Evolutionary conservation across 2,888 invertebrate species (phyloP).

Genomic region (Bembecia ichneumoniformis): DNA sequence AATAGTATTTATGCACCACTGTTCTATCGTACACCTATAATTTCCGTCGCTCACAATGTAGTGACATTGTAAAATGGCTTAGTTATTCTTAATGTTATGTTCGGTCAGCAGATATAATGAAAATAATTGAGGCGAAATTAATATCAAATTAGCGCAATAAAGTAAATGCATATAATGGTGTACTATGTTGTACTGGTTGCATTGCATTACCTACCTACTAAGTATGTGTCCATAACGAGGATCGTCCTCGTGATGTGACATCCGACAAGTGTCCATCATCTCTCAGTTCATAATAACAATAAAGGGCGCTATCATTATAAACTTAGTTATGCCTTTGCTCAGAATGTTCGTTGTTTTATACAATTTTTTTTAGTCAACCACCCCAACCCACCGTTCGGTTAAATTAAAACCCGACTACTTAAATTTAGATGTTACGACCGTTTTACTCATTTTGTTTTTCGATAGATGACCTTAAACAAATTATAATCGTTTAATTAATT

Average conservation of each 20-base stretch:
- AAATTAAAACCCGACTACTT: too few species aligned
- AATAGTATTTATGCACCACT: conserved; percentile 23
- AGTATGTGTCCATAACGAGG: conserved; percentile 27
- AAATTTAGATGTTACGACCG: too few species aligned
- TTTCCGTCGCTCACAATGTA: conserved; percentile 42
- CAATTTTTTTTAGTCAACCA: too few species aligned
- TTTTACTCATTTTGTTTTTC: too few species aligned
- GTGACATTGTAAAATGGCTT: conserved; percentile 62
- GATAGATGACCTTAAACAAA: too few species aligned
- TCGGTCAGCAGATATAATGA: conserved; percentile 63
- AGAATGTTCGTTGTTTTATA: too few species aligned
- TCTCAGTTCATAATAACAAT: neutral
- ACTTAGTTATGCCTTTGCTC: neutral
- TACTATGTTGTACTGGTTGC: conserved; percentile 20
- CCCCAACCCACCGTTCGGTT: too few species aligned
- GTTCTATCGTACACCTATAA: conserved; percentile 47
- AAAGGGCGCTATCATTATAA: neutral
- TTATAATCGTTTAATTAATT: too few species aligned
- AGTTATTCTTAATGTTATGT: conserved; percentile 51
- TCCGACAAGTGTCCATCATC: conserved; percentile 11
- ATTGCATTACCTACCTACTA: too few species aligned
- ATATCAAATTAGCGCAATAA: conserved; percentile 64
- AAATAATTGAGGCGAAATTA: conserved; percentile 66
- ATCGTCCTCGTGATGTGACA: conserved; percentile 41
- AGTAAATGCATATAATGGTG: conserved; percentile 57